Evolutionary conservation across 2,113 vertebrate species (phyloP), one percentile per base, ranked within the genome.

Genomic region (Cyprinus carpio): DNA sequence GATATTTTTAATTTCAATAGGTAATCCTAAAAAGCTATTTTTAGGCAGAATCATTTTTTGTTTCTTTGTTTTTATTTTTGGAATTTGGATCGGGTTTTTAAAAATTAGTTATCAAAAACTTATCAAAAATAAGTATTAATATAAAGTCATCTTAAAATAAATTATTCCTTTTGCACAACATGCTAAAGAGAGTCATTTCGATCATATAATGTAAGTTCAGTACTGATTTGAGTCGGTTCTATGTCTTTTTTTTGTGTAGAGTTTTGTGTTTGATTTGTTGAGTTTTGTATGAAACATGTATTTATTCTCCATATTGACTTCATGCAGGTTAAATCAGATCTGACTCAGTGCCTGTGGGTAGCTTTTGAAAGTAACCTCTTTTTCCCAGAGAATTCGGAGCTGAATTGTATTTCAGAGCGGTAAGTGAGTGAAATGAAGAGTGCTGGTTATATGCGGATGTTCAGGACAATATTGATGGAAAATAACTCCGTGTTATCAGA

Each of bases 401-500:
- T 4, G 3, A 46, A 46, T 25, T 46, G 2, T 20, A 9, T 69
- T 54, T 56, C 31, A 4, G 64, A 43, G 65, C n/a, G 15, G 71
- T 69, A 74, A 83, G 40, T 29, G 83, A 76, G 65, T 16, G 67
- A 75, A 76, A 76, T 80, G 65, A 81, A 62, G 65, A 67, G 76
- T 37, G 72, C 79, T 60, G 49, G 20, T 64, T 20, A 43, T 74
- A 43, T 88, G 78, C 56, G 34, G 40, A 37, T 60, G 18, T 64
- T 77, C 80, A 87, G 77, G 88, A 88, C 90, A 87, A 87, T 43
- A 81, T 75, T 79, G 71, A 87, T 71, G 87, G 29, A 88, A 86
- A 90, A 92, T 87, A 93, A 85, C 86, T 89, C 84, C 65, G 86
- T 88, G 89, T 85, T 90, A 93, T 94, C 90, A 88, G 90, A 88